Conservation (phyloP, 1,140 invertebrate species). For the Temnothorax nylanderi region DNA sequence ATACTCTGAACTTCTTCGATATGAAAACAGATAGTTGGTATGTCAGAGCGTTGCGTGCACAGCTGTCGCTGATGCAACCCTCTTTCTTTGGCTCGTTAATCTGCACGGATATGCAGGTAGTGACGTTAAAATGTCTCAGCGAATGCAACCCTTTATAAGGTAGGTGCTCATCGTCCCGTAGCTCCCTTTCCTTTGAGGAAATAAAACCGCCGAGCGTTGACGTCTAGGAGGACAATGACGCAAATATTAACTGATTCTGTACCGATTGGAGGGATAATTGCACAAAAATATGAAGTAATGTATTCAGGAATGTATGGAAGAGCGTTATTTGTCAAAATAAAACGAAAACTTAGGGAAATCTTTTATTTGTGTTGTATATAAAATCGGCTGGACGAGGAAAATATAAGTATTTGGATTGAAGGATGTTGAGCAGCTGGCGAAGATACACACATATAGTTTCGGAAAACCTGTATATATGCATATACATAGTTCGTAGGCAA, state of each 20-base stretch:
- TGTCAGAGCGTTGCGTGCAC: neutral
- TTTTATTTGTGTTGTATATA: neutral
- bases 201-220: neutral
- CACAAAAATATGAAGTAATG: neutral
- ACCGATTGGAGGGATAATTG: neutral
- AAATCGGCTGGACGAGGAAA: neutral
- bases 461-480: neutral
- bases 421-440: neutral
- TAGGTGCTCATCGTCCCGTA: slow-evolving; percentile 33
- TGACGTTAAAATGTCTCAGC: slow-evolving; percentile 7
- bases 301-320: neutral
- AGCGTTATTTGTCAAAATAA: neutral
- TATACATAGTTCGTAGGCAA: neutral
- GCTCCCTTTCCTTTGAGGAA: neutral
- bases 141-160: neutral
- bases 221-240: neutral
- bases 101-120: slow-evolving; percentile 50
- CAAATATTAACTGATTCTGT: slow-evolving; percentile 4
- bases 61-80: neutral
- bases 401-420: neutral
- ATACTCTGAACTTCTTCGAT: neutral
- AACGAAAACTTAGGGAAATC: neutral
- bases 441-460: neutral
- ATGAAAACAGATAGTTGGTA: neutral
- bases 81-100: slow-evolving; percentile 19